These are phyloP conservation scores for Agrenia bidenticulata DNA, from an alignment of 2,888 invertebrate genomes.

Conservation along the genomic window DNA sequence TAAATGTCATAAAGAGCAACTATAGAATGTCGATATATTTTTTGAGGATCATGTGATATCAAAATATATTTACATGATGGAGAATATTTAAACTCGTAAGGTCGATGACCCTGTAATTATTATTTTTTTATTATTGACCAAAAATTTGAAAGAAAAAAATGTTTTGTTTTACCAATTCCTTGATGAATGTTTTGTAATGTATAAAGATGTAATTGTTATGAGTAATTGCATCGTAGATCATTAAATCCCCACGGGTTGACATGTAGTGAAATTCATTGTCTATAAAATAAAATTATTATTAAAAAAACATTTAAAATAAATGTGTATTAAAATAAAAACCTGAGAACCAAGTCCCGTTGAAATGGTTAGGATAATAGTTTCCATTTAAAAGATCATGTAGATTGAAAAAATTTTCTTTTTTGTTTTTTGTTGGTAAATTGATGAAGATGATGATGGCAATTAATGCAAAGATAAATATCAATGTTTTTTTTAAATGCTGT, in stretches of 20 bases:
- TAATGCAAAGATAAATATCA: too few relatives aligned
- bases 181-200: too few relatives aligned
- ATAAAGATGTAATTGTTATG: neutral
- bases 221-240: neutral
- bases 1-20: conserved; percentile 72
- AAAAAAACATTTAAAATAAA: too few relatives aligned
- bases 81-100: conserved; percentile 58
- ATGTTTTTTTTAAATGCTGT: too few relatives aligned
- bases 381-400: too few relatives aligned
- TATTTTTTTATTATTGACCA: neutral
- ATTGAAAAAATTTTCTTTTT: too few relatives aligned
- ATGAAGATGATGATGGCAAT: too few relatives aligned
- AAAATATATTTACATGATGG: conserved; percentile 67
- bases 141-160: neutral
- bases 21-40: conserved; percentile 77
- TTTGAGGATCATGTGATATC: conserved; percentile 65
- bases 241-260: conserved; percentile 3
- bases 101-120: conserved; percentile 18
- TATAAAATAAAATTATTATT: too few relatives aligned
- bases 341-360: too few relatives aligned
- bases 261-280: conserved; percentile 12
- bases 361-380: too few relatives aligned
- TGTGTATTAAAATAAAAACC: too few relatives aligned
- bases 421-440: too few relatives aligned
- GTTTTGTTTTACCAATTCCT: conserved; percentile 54